Evolutionary conservation across 2,797 vertebrate species (phyloP), one percentile per base, ranked within the genome.

Genomic region (Rhynchonycteris naso): DNA sequence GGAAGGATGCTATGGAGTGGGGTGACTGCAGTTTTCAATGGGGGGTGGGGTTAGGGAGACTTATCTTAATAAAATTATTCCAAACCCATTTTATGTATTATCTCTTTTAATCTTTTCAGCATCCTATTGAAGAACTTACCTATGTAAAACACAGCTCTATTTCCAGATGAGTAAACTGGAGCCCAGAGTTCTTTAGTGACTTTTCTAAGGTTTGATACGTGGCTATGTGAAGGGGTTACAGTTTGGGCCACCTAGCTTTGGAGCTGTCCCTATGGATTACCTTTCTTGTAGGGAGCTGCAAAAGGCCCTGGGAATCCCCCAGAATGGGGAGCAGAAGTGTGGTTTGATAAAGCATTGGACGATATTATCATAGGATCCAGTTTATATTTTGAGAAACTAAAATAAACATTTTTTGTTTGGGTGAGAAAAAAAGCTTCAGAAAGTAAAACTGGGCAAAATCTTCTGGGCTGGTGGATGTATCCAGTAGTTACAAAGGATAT

Each of bases 351-450:
- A 94, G 24, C 12, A 43, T 22, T 1, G 22, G 19, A 58, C 28
- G 75, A 16, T 79, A 82, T 63, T 59, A 38, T 88, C 50, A 19
- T 13, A 4, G n/a, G 58, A 63, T 65, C 79, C 15, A 30, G 59
- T 78, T 74, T 65, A 24, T 19, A 69, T 76, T 87, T 91, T 93
- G 58, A 91, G 58, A 68, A 65, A 90, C 21, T 90, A 84, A 93
- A 91, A 81, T 50, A 82, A 90, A 50, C 8, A 47, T 52, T 18
- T 85, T 90, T 88, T 74, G 21, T 63, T 82, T 78, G 3, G n/a
- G 3, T 22, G 21, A 4, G 18, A 6, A 30, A 61, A 61, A 66
- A 66, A 33, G 28, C 12, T 86, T 68, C 14, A 65, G n/a, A 65
- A 92, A 88, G 61, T 80, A 75, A 94, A 93, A 78, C 13, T n/a